phyloP scores from a whole-genome alignment of 2,888 invertebrate species.

The Hecatera dysodea region DNA sequence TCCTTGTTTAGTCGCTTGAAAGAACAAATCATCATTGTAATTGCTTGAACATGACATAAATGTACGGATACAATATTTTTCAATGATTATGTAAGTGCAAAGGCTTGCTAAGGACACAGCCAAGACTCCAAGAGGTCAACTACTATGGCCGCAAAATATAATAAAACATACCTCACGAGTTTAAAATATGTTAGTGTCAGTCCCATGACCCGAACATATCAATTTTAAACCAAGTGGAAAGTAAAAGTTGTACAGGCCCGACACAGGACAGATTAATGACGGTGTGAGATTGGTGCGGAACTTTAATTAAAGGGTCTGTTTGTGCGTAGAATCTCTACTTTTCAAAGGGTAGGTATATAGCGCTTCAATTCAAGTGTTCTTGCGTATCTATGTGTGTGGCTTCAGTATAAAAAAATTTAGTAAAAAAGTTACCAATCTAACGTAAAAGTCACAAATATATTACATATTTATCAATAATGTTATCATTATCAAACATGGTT shows the following conservation, averaged over 20 bases:
- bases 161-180: conserved; percentile 12
- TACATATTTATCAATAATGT: conserved; percentile 16
- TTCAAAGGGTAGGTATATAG: not conserved
- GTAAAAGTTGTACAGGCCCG: not conserved
- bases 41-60: conserved; percentile 12
- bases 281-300: conserved; percentile 18
- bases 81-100: conserved; percentile 27
- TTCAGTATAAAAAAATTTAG: not conserved
- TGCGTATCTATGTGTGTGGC: not conserved
- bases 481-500: conserved; percentile 23
- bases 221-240: not conserved
- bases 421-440: conserved; percentile 17
- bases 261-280: not conserved
- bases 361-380: too few relatives aligned
- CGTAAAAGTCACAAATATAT: not conserved
- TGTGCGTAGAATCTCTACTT: conserved; percentile 2
- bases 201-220: not conserved
- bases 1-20: conserved; percentile 5
- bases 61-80: conserved; percentile 17
- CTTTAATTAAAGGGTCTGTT: conserved; percentile 20
- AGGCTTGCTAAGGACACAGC: conserved; percentile 29
- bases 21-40: conserved; percentile 15
- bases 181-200: not conserved
- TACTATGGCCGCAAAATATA: conserved; percentile 12
- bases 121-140: conserved; percentile 45